Percentiles rank a stretch among this genome's conserved stretches.
Conservation (phyloP, 2,113 vertebrate species). For the Xiphorhynchus elegans region DNA sequence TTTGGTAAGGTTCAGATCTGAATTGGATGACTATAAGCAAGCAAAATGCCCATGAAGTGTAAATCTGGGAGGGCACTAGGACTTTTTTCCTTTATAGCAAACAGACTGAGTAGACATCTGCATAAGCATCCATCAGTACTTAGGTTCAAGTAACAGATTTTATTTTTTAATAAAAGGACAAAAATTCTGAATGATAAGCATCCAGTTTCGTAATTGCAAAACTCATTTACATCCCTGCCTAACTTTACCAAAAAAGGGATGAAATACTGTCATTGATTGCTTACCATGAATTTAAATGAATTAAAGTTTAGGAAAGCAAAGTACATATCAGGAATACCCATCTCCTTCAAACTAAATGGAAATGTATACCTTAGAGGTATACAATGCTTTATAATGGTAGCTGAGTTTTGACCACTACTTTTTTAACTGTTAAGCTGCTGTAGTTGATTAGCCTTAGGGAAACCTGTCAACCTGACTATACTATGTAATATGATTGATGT, state of each 20-base stretch:
- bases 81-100: slow-evolving; percentile 49
- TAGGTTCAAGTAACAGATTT: slow-evolving; percentile 63
- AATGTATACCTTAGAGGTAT: slow-evolving; percentile 47
- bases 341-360: slow-evolving; percentile 55
- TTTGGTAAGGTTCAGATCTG: background rate
- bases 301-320: slow-evolving; percentile 43
- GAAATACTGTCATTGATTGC: slow-evolving; percentile 35
- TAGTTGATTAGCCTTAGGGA: slow-evolving; percentile 64
- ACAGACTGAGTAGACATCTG: slow-evolving; percentile 67
- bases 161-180: slow-evolving; percentile 58
- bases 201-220: slow-evolving; percentile 67
- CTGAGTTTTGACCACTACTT: slow-evolving; percentile 64
- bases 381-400: slow-evolving; percentile 61
- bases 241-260: slow-evolving; percentile 47
- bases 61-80: slow-evolving; percentile 9
- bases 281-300: slow-evolving; percentile 42
- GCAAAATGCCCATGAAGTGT: slow-evolving; percentile 42
- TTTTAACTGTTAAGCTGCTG: slow-evolving; percentile 56
- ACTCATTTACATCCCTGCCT: slow-evolving; percentile 69
- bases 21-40: slow-evolving; percentile 27
- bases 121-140: slow-evolving; percentile 69
- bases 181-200: slow-evolving; percentile 43
- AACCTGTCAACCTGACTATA: slow-evolving; percentile 67
- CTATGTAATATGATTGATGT: slow-evolving; percentile 74
- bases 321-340: slow-evolving; percentile 14